These are phyloP conservation scores for Athetis lepigone DNA, from an alignment of 2,888 invertebrate species.

Conservation along the genomic window DNA sequence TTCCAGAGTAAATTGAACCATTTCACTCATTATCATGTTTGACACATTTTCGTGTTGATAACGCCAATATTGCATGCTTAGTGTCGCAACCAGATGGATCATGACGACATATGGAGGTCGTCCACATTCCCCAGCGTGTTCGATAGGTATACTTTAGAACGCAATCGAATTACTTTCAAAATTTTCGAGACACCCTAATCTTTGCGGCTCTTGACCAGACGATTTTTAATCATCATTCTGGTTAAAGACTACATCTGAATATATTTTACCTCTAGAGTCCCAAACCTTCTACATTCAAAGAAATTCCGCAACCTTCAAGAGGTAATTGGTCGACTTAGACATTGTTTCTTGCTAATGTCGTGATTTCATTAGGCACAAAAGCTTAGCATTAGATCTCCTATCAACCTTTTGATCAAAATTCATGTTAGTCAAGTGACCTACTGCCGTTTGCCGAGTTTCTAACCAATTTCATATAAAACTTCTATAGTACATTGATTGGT, in stretches of 20 bases:
- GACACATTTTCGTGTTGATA: slow-evolving; percentile 56
- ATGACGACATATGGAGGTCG: slow-evolving; percentile 32
- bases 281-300: too few relatives aligned
- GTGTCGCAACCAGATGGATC: slow-evolving; percentile 42
- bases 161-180: slow-evolving; percentile 10
- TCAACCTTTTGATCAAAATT: too few relatives aligned
- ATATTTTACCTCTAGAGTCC: too few relatives aligned
- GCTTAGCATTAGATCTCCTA: too few relatives aligned
- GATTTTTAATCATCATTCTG: background rate
- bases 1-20: slow-evolving; percentile 8
- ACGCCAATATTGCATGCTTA: slow-evolving; percentile 25
- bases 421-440: background rate
- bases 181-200: background rate
- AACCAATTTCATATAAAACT: background rate
- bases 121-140: slow-evolving; percentile 40
- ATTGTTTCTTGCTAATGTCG: too few relatives aligned
- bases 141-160: slow-evolving; percentile 22
- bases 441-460: too few relatives aligned
- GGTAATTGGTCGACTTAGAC: too few relatives aligned
- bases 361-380: too few relatives aligned
- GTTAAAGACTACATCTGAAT: background rate
- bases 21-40: slow-evolving; percentile 48
- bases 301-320: background rate
- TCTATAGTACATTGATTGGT: background rate
- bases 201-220: background rate